Percentiles rank a stretch among this genome's conserved stretches.
These are phyloP conservation scores for Trichacis sp. DNA, from an alignment of 2,888 invertebrate species.

Conservation along the genomic window DNA sequence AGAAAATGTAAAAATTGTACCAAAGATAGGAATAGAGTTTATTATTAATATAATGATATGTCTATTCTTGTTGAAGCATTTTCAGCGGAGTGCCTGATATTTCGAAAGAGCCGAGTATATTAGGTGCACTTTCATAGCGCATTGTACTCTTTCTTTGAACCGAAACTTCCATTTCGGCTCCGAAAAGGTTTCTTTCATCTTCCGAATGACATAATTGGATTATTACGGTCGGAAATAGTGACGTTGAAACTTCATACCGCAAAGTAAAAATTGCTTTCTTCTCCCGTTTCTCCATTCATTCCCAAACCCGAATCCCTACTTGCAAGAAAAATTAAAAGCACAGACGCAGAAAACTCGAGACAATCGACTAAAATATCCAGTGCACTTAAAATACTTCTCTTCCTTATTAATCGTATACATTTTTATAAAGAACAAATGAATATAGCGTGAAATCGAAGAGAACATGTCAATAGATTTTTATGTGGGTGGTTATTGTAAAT, in stretches of 20 bases:
- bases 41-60: slow-evolving; percentile 47
- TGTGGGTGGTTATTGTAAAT: slow-evolving; percentile 55
- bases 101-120: slow-evolving; percentile 51
- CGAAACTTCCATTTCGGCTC: slow-evolving; percentile 2
- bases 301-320: too few species aligned
- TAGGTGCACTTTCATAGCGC: slow-evolving; percentile 40
- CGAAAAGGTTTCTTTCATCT: neutral
- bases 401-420: slow-evolving; percentile 49
- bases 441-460: slow-evolving; percentile 34
- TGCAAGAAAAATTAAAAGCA: too few species aligned
- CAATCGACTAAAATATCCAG: slow-evolving; percentile 12
- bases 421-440: slow-evolving; percentile 47
- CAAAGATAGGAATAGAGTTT: slow-evolving; percentile 55
- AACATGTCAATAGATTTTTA: slow-evolving; percentile 50
- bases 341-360: too few species aligned
- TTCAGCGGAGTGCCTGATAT: slow-evolving; percentile 64
- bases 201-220: slow-evolving; percentile 7
- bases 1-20: slow-evolving; percentile 51
- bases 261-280: slow-evolving; percentile 7
- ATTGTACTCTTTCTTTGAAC: slow-evolving; percentile 10
- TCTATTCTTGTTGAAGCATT: slow-evolving; percentile 58
- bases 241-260: slow-evolving; percentile 12
- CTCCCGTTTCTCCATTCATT: neutral
- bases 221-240: neutral
- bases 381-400: slow-evolving; percentile 49